Evolutionary conservation across 2,888 invertebrate species (phyloP), one percentile per base, ranked within the genome.

Genomic region (Bedellia somnulentella): DNA sequence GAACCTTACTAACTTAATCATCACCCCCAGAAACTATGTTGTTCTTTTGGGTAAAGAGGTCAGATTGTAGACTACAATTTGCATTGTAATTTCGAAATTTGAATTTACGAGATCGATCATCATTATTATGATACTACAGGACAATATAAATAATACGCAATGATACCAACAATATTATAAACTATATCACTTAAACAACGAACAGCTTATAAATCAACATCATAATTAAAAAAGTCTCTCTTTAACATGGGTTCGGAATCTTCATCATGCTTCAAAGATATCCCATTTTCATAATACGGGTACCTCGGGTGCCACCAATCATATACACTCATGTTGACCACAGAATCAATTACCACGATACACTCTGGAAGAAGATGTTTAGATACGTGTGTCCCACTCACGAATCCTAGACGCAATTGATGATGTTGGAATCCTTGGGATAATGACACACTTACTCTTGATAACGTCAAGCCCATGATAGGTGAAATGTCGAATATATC

Each of bases 281-380:
- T n/a, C n/a, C n/a, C n/a, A n/a, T n/a, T n/a, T n/a, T 59, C 53
- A 42, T 58, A 62, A 38, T 57, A 48, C 2, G 60, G 57, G 37
- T 71, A 77, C 24, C 59, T 53, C 2, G 79, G 82, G 55, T 85
- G 80, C 86, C 86, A 86, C 86, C 86, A 86, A 40, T 85, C 81
- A 27, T 82, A 43, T 2, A 83, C 73, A 41, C 67, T 66, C n/a
- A 28, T 77, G 60, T 29, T 71, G 62, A 32, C 73, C 56, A 12
- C 29, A 13, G 15, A 28, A 13, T 29, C 68, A 0, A 73, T 35
- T 0, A 59, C 43, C 1, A 71, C 49, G 0, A 54, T 46, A 24
- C 44, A 49, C 36, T 70, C 68, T 0, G 68, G 67, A 0, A 56
- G 42, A 1, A 63, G 48, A 11, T 59, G 44, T 34, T 46, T 49